Evolutionary conservation across 92 coral and sea anemone species (phyloP), one percentile per base, ranked within the genome.

Genomic region (Parazoanthus swiftii): DNA sequence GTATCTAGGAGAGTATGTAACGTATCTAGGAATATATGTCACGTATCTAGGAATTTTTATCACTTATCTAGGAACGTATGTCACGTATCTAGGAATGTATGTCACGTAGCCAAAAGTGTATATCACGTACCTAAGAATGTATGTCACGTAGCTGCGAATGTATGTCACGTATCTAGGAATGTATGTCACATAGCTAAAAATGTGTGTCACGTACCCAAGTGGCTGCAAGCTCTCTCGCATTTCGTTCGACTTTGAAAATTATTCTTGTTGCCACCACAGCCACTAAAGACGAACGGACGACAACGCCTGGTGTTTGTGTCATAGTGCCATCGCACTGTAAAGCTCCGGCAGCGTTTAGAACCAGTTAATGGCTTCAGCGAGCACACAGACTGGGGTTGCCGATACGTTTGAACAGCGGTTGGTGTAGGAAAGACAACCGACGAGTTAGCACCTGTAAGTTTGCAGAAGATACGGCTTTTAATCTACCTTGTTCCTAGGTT

Each of bases 221-320:
- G 90, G 3, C 91, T 85, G 58, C 97, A 94, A 13, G 95, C 93
- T 7, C 90, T 70, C 36, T 82, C 75, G 63, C 98, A 96, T 15
- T 90, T 91, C 72, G 81, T 88, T 67, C 81, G 89, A 6, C 91
- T 90, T 73, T 81, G 81, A 70, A 96, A 96, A 66, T 96, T 96
- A 85, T 96, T 96, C 46, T 89, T 90, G 82, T 96, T 96, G 13
- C 93, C 91, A 20, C 94, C 93, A 73, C 98, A 96, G 38, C 98
- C 98, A 79, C 98, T 90, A 82, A 90, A 96, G 16, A 89, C 98
- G 89, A 96, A 96, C 44, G 91, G 88, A 59, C 92, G 94, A 88
- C 98, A 96, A 25, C 88, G 85, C 36, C 89, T 85, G 25, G 83
- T 79, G 73, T 6, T 39, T 7, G 74, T 63, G 77, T 93, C 92